Conservation (phyloP, 2,888 invertebrate genomes). For the Oeneis ivallda region DNA sequence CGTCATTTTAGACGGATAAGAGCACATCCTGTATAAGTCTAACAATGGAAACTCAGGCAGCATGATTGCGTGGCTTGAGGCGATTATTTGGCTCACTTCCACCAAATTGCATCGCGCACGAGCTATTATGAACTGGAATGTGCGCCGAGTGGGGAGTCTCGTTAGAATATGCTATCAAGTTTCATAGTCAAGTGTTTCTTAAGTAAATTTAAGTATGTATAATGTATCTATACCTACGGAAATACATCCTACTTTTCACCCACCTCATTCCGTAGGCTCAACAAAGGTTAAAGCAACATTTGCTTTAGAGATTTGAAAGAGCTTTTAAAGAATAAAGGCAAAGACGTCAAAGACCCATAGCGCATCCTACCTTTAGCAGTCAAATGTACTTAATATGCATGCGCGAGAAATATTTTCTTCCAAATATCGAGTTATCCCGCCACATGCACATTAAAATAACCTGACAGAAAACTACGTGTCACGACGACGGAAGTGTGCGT, state of each 20-base stretch:
- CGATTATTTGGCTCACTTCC: constrained; percentile 75
- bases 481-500: too few species aligned
- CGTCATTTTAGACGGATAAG: constrained; percentile 7
- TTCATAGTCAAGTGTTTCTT: constrained; percentile 29
- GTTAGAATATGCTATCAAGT: constrained; percentile 45
- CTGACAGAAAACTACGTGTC: too few species aligned
- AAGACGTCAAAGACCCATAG: too few species aligned
- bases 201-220: constrained; percentile 5
- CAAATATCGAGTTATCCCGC: too few species aligned
- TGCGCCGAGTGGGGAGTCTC: constrained; percentile 52
- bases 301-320: too few species aligned
- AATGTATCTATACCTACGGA: neutral
- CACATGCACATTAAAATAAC: too few species aligned
- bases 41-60: constrained; percentile 51
- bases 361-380: too few species aligned
- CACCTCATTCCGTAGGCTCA: neutral
- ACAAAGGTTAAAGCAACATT: too few species aligned
- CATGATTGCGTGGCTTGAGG: constrained; percentile 68
- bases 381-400: too few species aligned
- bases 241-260: neutral
- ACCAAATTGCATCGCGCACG: constrained; percentile 72
- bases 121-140: constrained; percentile 58
- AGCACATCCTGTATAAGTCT: constrained; percentile 27
- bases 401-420: too few species aligned
- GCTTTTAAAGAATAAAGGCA: too few species aligned